Evolutionary conservation across 2,888 invertebrate species (phyloP), one percentile per base, ranked within the genome.

Genomic region (Tromatobia lineatoria): DNA sequence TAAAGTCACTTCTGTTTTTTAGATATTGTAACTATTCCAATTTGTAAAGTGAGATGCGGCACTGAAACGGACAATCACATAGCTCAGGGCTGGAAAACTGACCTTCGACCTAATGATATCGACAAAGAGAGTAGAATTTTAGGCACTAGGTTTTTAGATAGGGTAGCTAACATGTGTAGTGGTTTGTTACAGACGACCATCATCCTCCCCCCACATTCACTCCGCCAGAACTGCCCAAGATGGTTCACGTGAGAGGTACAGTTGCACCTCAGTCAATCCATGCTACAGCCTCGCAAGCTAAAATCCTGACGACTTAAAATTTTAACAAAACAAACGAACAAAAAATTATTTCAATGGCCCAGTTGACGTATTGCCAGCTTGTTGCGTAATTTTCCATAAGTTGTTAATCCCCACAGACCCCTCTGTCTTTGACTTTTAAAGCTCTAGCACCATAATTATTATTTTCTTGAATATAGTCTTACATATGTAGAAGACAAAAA

Each of bases 151-250:
- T 90, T 88, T 83, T 88, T 92, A 91, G 90, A 86, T 93, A 91
- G 93, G 80, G 92, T 93, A 93, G 93, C 93, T 93, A 93, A 93
- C 92, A 93, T 93, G 92, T 93, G 92, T 93, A 93, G 93, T 93
- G 92, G 91, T 94, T 94, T 94, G 96, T 97, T 98, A 96, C 98
- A 98, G 98, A 98, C 97, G 98, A 98, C 96, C 97, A 97, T 96
- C 98, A 98, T 96, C 97, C 98, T 96, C 98, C 98, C 96, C 98
- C 98, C 95, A 98, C 98, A 96, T 98, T 98, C 96, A 98, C 98
- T 96, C 98, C 98, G 96, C 98, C 98, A 96, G 98, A 98, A 97
- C 97, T 98, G 96, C 98, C 98, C 96, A 98, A 98, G 97, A 97
- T 98, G 97, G 98, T 98, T 96, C 98, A 98, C 97, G 97, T 98